Percentiles rank a stretch among this genome's conserved stretches.
Evolutionary conservation across 2,888 invertebrate species (phyloP).

Genomic region (Temnothorax rugatulus): DNA sequence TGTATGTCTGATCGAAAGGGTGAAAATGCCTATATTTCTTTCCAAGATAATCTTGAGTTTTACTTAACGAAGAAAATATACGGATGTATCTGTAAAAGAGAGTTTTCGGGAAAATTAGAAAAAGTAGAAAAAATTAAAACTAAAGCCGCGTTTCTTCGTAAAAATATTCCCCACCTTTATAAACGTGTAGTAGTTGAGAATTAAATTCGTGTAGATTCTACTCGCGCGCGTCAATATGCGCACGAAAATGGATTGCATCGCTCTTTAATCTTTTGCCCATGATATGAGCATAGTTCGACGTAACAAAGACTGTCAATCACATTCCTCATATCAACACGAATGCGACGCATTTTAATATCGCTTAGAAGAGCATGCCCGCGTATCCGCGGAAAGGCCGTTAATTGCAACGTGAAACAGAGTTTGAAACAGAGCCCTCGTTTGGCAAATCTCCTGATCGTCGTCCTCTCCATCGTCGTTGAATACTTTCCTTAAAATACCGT

Average conservation of each 20-base stretch:
- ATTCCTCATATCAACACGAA: constrained; percentile 20
- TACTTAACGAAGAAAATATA: background rate
- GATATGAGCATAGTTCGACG: constrained; percentile 22
- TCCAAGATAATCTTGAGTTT: background rate
- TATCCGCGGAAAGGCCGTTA: background rate
- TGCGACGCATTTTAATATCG: constrained; percentile 23
- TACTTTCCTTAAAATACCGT: constrained; percentile 34
- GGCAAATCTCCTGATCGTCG: constrained; percentile 20
- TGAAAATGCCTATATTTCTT: background rate
- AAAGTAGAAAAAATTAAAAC: background rate
- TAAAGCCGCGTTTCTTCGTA: background rate
- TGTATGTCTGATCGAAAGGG: background rate
- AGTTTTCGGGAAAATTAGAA: background rate
- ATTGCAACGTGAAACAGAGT: constrained; percentile 9
- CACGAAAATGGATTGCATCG: background rate
- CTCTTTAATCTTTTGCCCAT: constrained; percentile 4
- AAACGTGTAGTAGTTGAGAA: background rate
- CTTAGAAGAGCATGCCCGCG: background rate
- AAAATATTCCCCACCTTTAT: background rate
- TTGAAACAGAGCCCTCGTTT: background rate
- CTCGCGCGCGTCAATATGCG: constrained; percentile 1
- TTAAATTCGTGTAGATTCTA: constrained; percentile 13
- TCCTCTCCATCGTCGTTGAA: background rate
- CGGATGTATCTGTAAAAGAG: background rate
- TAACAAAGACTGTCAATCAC: constrained; percentile 16